phyloP scores from a whole-genome alignment of 1,140 invertebrate genomes.

The Euglossa dilemma region DNA sequence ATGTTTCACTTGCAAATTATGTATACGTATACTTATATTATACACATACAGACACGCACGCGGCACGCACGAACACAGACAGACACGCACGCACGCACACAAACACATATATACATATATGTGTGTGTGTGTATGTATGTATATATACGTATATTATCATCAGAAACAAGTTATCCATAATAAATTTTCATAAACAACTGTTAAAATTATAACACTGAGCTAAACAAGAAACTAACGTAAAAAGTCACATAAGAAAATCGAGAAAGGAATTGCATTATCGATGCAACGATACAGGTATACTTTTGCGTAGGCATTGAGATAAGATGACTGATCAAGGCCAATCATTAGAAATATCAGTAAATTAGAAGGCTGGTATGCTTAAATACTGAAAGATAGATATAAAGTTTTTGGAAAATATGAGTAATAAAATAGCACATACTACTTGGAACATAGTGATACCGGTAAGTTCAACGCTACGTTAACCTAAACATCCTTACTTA shows the following conservation, averaged over 20 bases:
- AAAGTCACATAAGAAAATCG: background rate
- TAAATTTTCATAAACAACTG: background rate
- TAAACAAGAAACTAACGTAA: background rate
- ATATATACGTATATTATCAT: background rate
- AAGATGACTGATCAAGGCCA: background rate
- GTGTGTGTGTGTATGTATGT: background rate
- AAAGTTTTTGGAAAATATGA: background rate
- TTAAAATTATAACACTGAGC: background rate
- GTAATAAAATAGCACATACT: background rate
- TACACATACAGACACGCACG: too few species aligned
- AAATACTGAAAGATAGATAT: background rate
- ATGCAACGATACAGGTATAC: background rate
- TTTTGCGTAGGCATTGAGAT: background rate
- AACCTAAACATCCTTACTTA: constrained; percentile 63
- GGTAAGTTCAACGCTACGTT: constrained; percentile 64
- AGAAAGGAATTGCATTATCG: constrained; percentile 6
- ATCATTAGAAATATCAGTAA: background rate
- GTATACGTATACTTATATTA: too few species aligned
- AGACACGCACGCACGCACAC: too few species aligned
- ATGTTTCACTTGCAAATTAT: background rate
- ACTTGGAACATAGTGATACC: constrained; percentile 47
- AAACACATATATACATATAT: too few species aligned
- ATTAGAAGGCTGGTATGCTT: background rate
- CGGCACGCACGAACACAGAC: too few species aligned
- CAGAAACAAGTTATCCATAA: background rate